Evolutionary conservation across 2,888 invertebrate genomes (phyloP).

Genomic region (Entomobrya proxima): DNA sequence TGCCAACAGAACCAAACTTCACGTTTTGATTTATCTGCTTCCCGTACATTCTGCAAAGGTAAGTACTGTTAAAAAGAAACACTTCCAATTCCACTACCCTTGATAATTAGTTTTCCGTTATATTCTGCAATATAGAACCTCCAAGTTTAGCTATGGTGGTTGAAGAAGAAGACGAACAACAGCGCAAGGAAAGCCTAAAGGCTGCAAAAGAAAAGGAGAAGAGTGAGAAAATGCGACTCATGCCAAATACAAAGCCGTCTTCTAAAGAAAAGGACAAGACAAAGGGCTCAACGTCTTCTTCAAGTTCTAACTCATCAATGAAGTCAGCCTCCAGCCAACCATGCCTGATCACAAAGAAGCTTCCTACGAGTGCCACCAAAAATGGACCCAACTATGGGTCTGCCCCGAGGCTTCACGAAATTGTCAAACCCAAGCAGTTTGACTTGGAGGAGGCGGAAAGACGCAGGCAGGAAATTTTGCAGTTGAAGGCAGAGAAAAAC

Average conservation of each 20-base stretch:
- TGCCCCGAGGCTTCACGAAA: constrained; percentile 30
- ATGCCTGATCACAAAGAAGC: background rate
- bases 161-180: constrained; percentile 39
- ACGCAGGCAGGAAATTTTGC: constrained; percentile 41
- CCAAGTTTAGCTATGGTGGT: background rate
- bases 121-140: background rate
- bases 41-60: constrained; percentile 31
- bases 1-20: background rate
- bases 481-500: constrained; percentile 53
- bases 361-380: background rate
- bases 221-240: too few relatives aligned
- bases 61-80: background rate
- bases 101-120: too few relatives aligned
- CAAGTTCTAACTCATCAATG: constrained; percentile 44
- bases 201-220: background rate
- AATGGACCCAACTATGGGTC: constrained; percentile 35
- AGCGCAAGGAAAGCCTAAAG: background rate
- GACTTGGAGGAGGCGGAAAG: constrained; percentile 55
- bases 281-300: constrained; percentile 25
- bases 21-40: background rate
- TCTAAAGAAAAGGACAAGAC: constrained; percentile 7
- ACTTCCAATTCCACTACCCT: too few relatives aligned
- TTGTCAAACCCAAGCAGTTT: constrained; percentile 32
- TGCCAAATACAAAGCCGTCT: background rate
- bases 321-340: constrained; percentile 55